Conservation (phyloP, 1,140 invertebrate genomes). For the Riptortus pedestris region DNA sequence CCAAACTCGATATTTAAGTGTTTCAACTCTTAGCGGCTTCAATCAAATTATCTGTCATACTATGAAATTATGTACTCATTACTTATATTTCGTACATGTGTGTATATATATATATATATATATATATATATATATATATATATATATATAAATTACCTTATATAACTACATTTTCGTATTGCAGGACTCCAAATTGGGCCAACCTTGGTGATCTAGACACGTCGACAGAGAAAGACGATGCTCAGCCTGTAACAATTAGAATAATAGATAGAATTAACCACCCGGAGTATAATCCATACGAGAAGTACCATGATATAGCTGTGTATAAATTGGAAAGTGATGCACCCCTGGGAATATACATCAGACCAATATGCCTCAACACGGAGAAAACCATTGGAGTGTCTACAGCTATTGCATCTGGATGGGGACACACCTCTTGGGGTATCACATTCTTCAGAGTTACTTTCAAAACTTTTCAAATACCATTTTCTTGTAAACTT, state of each 20-base stretch:
- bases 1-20: no score
- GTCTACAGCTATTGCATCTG: constrained; percentile 2
- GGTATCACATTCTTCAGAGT: background rate
- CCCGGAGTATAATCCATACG: constrained; percentile 39
- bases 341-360: constrained; percentile 40
- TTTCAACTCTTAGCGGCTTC: background rate
- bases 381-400: background rate
- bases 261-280: constrained; percentile 38
- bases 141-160: background rate
- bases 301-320: constrained; percentile 47
- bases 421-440: constrained; percentile 26
- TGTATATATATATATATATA: background rate
- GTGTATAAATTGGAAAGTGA: constrained; percentile 39
- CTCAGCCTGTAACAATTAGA: constrained; percentile 36
- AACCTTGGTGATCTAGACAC: constrained; percentile 45
- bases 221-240: constrained; percentile 37
- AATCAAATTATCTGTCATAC: constrained; percentile 7
- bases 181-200: constrained; percentile 34
- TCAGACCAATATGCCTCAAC: constrained; percentile 43
- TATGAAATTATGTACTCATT: constrained; percentile 31
- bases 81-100: constrained; percentile 8
- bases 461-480: background rate
- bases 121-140: constrained; percentile 26
- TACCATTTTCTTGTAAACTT: background rate
- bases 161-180: background rate